phyloP scores from a whole-genome alignment of 2,113 vertebrate species.

The Symphodus melops region DNA sequence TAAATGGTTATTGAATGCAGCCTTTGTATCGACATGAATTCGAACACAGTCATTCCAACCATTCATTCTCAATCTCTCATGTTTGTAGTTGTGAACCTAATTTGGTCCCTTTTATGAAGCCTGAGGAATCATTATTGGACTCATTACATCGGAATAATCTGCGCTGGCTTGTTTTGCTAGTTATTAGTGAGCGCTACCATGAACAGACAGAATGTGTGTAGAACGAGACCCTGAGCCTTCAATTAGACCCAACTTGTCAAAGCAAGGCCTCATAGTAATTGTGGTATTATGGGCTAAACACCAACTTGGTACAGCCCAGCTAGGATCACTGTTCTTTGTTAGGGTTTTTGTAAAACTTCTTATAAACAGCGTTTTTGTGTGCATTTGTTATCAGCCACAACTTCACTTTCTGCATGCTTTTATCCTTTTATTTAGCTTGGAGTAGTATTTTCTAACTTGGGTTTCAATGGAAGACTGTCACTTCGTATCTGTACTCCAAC shows the following conservation, averaged over 20 bases:
- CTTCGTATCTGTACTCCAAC: not conserved
- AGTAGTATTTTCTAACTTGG: slow-evolving; percentile 11
- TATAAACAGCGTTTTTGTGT: not conserved
- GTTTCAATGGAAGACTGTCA: slow-evolving; percentile 17
- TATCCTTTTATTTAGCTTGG: slow-evolving; percentile 1
- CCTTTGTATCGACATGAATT: not conserved
- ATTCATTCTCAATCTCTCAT: not conserved
- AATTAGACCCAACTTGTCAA: slow-evolving; percentile 56
- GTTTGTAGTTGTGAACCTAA: slow-evolving; percentile 47
- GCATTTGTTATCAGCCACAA: slow-evolving; percentile 8
- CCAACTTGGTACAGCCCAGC: slow-evolving; percentile 15
- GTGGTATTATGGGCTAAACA: slow-evolving; percentile 24
- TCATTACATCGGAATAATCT: slow-evolving; percentile 73
- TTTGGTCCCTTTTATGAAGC: slow-evolving; percentile 58
- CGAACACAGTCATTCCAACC: slow-evolving; percentile 3
- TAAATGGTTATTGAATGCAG: not conserved
- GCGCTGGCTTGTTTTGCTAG: slow-evolving; percentile 45
- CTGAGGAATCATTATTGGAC: slow-evolving; percentile 65
- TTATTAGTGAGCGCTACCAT: slow-evolving; percentile 48
- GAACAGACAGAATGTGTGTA: slow-evolving; percentile 46
- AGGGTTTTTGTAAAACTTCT: not conserved
- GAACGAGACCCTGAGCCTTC: slow-evolving; percentile 33
- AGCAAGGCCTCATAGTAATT: slow-evolving; percentile 39
- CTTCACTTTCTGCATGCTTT: slow-evolving; percentile 5
- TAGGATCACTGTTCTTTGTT: slow-evolving; percentile 18